Conservation (phyloP, 2,797 vertebrate genomes). For the Poeciliopsis gracilis region DNA sequence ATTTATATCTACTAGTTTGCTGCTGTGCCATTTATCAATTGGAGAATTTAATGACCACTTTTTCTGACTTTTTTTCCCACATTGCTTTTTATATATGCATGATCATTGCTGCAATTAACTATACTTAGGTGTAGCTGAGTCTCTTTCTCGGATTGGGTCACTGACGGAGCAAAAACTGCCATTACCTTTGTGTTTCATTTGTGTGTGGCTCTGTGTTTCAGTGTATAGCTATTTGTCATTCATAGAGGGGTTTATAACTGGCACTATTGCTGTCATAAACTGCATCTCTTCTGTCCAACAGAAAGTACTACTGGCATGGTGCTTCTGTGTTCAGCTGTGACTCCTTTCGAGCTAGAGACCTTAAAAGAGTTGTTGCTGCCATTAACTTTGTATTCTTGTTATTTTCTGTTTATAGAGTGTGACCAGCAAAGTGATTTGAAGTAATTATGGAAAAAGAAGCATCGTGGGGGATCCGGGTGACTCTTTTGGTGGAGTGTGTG, state of each 20-base stretch:
- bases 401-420: neutral
- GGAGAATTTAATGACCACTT: neutral
- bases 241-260: neutral
- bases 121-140: neutral
- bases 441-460: neutral
- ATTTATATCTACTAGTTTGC: neutral
- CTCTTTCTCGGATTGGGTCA: neutral
- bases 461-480: too few relatives aligned
- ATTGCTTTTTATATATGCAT: neutral
- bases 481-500: too few relatives aligned
- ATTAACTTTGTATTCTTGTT: neutral
- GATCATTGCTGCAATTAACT: neutral
- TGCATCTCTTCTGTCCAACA: neutral
- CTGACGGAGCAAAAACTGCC: neutral
- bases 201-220: neutral
- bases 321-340: neutral
- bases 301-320: neutral
- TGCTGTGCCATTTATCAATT: neutral
- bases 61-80: neutral
- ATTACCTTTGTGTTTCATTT: neutral
- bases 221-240: neutral
- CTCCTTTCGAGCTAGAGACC: neutral
- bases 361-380: neutral
- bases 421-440: neutral
- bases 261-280: neutral